These are phyloP conservation scores for Tupaia tana DNA, from an alignment of 2,113 vertebrate genomes.

Conservation along the genomic window DNA sequence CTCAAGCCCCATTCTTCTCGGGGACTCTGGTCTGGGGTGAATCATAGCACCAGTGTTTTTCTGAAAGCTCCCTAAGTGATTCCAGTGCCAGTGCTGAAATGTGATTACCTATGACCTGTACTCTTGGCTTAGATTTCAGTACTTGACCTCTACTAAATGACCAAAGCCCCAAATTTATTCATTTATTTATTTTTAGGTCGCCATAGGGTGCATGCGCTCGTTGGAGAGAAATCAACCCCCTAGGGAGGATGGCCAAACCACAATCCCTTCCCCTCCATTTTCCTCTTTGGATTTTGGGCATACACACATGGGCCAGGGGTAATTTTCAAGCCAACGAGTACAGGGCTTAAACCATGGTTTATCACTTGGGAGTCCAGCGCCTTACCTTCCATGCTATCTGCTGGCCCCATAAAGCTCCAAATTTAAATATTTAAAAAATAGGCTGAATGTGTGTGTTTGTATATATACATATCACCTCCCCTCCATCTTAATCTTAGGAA, in stretches of 20 bases:
- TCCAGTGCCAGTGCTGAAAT: not conserved
- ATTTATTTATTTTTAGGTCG: no score
- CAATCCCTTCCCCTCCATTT: no score
- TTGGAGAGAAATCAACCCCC: no score
- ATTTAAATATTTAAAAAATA: not conserved
- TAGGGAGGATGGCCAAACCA: no score
- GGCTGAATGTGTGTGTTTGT: not conserved
- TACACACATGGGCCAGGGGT: no score
- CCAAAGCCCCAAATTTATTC: not conserved
- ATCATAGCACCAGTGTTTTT: not conserved
- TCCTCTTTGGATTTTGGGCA: no score
- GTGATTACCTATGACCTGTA: not conserved
- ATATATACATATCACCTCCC: not conserved
- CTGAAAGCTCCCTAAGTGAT: not conserved
- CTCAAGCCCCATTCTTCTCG: not conserved
- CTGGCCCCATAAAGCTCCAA: not conserved
- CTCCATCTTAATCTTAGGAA: not conserved
- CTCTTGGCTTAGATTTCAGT: not conserved
- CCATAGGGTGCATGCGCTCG: no score
- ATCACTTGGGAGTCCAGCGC: no score
- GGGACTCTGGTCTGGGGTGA: not conserved
- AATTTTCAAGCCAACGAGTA: no score
- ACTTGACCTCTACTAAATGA: not conserved
- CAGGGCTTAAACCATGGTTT: no score
- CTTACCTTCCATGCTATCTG: no score